Base-by-base conservation (phyloP, 2,888 invertebrate species). In the Julus scanicus region DNA sequence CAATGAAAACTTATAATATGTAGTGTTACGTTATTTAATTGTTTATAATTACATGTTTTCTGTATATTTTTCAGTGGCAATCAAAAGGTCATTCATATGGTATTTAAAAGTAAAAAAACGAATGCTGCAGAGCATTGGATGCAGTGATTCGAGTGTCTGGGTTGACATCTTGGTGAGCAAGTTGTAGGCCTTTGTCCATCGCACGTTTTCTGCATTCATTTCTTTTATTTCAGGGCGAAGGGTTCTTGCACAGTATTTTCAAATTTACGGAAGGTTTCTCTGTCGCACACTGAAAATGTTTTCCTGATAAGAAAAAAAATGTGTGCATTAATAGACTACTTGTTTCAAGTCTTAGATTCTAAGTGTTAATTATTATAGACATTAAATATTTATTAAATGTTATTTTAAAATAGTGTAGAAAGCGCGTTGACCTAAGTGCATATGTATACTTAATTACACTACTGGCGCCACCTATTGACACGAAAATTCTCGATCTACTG, bases 141-240 rank as follows among this genome's bases (percentile, higher is more conserved):
- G 97, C 97, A 13, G 95, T 94, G 89, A 95, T 94, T 90, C 97
- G 94, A 53, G 94, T 94, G 91, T 94, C 93, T n/a, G 96, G 96
- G 93, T 96, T 95, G n/a, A 96, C 94, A 92, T 96, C 87, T 94
- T 94, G 90, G 93, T 93, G 88, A 96, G 93, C 90, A 97, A 93
- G 91, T 95, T 94, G 92, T 95, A 97, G 13, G 85, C 83, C 84
- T 20, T 11, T 29, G 20, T 39, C 53, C 44, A 37, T n/a, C n/a
- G n/a, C 17, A 3, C 4, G n/a, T 17, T n/a, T 63, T 4, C n/a
- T n/a, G 57, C 57, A n/a, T 63, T 63, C n/a, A n/a, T n/a, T 63
- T 5, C 5, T 63, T 63, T 63, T 17, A 63, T 63, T 63, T 63
- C 57, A 63, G 57, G 57, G 17, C 57, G 57, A 57, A 93, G 90